Evolutionary conservation across 1,140 invertebrate genomes (phyloP), one percentile per base, ranked within the genome.

Genomic region (Tetramorium alpestre): DNA sequence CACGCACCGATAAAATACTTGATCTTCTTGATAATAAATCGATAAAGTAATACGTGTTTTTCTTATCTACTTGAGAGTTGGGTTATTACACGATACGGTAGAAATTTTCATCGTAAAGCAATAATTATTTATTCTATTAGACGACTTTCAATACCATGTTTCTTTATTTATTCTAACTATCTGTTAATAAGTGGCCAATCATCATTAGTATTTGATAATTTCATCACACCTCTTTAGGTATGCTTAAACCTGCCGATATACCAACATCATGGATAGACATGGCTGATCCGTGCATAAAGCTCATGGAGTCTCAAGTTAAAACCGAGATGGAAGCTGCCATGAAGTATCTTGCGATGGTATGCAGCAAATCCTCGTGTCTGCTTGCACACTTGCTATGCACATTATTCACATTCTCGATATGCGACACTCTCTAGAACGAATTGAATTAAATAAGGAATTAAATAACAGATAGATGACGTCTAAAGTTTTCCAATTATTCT

Each of bases 331-430:
- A 96, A 67, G 98, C 98, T 56, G 96, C 98, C 0, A 96, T 98
- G 90, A 97, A 97, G 86, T 99, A 99, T 93, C 94, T 98, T 87
- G 96, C 97, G 38, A 98, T 98, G 98, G 98, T 96, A 93, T 90
- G 81, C 89, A 47, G 7, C 89, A 47, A 3, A 62, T 58, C 5
- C 11, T 77, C 8, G 8, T 0, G 13, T 62, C 5, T 80, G 11
- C 58, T 62, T 49, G 16, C 16, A 38, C 33, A 4, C 33, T 33
- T 33, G 22, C 22, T 22, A 22, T 22, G 33, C 33, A 33, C 33
- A 3, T 3, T 33, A 33, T 33, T 33, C 33, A 33, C 3, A 3
- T 3, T 33, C 3, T 33, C 33, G 33, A 33, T 4, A 33, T 33
- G 33, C 33, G 33, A 33, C 33, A 33, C 33, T 33, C 33, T 33